Base-by-base conservation (phyloP, 2,888 invertebrate species). In the Lasioglossum calceatum region DNA sequence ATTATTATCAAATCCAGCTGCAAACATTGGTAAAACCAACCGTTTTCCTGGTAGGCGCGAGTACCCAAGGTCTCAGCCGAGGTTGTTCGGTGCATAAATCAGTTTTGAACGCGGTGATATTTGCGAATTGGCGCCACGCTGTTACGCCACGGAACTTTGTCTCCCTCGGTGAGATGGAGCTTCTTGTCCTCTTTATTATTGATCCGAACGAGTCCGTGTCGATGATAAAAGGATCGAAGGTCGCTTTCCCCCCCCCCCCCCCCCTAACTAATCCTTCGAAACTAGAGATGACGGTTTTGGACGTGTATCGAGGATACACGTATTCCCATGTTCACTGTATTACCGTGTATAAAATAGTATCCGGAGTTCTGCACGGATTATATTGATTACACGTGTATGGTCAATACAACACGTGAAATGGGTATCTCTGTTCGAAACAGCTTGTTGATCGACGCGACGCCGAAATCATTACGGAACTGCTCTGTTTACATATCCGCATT, bases 91-190 rank as follows among this genome's bases (percentile, higher is more conserved):
- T 77, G 78, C 77, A 84, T 87, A 82, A 82, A 87, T 88, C 78
- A 87, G 58, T 87, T 82, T 87, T 78, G 73, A 73, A 74, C 74
- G 58, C 75, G 77, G 2, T 67, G 82, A 84, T 87, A 88, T 88
- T 87, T 86, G 77, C 81, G 39, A 86, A 84, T 27, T 12, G 80
- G 84, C 86, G 86, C 87, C 82, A 82, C 64, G 70, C 77, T 79
- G 61, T 86, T 87, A 77, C 86, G 77, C 75, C 84, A 74, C 77
- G 39, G 61, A 82, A 79, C 74, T 50, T 79, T 77, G 73, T 76
- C 73, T 76, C 61, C 58, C 27, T 39, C 72, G 73, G 61, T 27
- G 27, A 61, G 5, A 61, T 27, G 32, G 32, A 54, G 10, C 72
- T 19, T 14, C 10, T 7, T 61, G 19, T 32, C 12, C 10, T 10